Conservation (phyloP, 2,888 invertebrate species). For the Clitarchus hookeri region DNA sequence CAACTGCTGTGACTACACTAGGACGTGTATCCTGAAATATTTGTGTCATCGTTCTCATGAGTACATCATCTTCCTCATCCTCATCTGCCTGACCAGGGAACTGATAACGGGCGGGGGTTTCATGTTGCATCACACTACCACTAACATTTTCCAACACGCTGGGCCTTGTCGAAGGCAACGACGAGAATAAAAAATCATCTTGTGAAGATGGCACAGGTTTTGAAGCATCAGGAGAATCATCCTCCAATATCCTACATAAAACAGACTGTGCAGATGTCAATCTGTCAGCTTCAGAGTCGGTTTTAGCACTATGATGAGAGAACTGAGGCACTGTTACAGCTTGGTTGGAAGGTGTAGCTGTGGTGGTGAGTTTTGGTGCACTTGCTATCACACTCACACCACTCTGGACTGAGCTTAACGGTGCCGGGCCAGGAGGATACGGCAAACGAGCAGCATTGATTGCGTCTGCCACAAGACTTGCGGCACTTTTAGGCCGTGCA, state of each 20-base stretch:
- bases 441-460: conserved; percentile 44
- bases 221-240: conserved; percentile 6
- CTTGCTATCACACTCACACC: conserved; percentile 39
- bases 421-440: conserved; percentile 39
- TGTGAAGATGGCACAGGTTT: not conserved
- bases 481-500: conserved; percentile 31
- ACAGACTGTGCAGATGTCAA: not conserved
- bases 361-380: conserved; percentile 29
- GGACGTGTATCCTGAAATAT: conserved; percentile 37
- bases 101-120: not conserved
- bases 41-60: conserved; percentile 28
- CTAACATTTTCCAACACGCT: conserved; percentile 30
- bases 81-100: conserved; percentile 16
- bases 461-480: conserved; percentile 47
- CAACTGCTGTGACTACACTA: conserved; percentile 32
- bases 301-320: not conserved
- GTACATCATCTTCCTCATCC: conserved; percentile 32
- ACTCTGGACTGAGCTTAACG: conserved; percentile 30
- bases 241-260: conserved; percentile 20
- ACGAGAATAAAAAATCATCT: not conserved
- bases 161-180: conserved; percentile 28
- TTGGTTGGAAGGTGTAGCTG: not conserved
- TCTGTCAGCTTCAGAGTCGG: not conserved
- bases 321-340: not conserved
- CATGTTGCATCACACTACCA: not conserved